phyloP scores from a whole-genome alignment of 92 coral and sea anemone species.

The Ricordea florida region DNA sequence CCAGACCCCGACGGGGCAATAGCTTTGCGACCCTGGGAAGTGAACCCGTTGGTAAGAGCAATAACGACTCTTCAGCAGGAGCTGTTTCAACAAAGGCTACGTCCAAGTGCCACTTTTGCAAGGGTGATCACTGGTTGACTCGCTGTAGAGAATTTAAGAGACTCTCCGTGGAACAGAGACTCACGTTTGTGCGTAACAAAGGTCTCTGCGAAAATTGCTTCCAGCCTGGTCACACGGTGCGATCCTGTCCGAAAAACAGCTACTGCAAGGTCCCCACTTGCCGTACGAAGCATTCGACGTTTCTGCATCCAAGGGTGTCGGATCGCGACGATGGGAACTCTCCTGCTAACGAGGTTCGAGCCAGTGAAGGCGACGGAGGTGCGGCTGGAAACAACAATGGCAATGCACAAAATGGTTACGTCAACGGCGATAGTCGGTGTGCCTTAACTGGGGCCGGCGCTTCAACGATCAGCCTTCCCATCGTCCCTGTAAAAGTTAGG shows the following conservation, averaged over 20 bases:
- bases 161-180: too few species aligned
- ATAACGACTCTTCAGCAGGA: not conserved
- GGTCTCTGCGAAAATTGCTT: too few species aligned
- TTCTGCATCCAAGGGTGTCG: not conserved
- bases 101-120: not conserved
- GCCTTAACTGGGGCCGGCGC: conserved; percentile 5
- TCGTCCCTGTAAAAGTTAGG: conserved; percentile 32
- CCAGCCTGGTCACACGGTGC: too few species aligned
- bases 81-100: not conserved
- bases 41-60: not conserved
- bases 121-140: not conserved
- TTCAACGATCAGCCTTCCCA: not conserved
- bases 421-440: not conserved
- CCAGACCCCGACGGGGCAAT: not conserved
- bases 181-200: too few species aligned
- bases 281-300: too few species aligned
- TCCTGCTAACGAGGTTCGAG: not conserved
- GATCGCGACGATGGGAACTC: not conserved
- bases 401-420: not conserved
- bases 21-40: not conserved
- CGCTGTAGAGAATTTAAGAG: not conserved
- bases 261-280: too few species aligned
- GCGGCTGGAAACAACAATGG: not conserved
- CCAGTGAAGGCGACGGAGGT: not conserved
- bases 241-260: too few species aligned